Conservation (phyloP, 30 jellyfish, hydroid and myxozoan genomes). For the Hydra vulgaris region DNA sequence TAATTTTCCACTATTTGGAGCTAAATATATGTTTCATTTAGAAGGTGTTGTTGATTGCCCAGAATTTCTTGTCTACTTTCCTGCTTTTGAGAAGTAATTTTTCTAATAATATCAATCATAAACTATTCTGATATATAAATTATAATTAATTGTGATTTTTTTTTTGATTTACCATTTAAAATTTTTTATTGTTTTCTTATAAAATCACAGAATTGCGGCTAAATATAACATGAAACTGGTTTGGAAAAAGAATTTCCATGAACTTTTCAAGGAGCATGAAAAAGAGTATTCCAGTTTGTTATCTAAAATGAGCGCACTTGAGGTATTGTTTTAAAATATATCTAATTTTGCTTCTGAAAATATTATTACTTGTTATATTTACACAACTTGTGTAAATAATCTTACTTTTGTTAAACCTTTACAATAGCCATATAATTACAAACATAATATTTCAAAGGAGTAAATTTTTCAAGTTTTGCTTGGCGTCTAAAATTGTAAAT, state of each 20-base stretch:
- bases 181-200: background rate
- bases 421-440: no score
- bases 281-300: slow-evolving; percentile 55
- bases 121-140: no score
- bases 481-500: no score
- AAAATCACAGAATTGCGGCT: slow-evolving; percentile 53
- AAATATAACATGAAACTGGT: slow-evolving; percentile 90
- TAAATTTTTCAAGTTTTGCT: no score
- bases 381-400: no score
- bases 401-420: no score
- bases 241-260: slow-evolving; percentile 84
- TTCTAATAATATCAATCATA: background rate
- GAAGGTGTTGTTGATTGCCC: slow-evolving; percentile 99
- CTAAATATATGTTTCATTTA: slow-evolving; percentile 78
- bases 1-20: slow-evolving; percentile 77
- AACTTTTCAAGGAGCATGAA: slow-evolving; percentile 54
- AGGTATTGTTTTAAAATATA: slow-evolving; percentile 33
- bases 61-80: slow-evolving; percentile 88
- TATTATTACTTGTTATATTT: no score
- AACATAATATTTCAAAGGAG: no score
- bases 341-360: background rate
- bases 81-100: slow-evolving; percentile 80
- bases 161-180: background rate
- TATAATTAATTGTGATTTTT: background rate
- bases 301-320: slow-evolving; percentile 88